phyloP scores from a whole-genome alignment of 2,888 invertebrate species.

The Agonum fuliginosum region DNA sequence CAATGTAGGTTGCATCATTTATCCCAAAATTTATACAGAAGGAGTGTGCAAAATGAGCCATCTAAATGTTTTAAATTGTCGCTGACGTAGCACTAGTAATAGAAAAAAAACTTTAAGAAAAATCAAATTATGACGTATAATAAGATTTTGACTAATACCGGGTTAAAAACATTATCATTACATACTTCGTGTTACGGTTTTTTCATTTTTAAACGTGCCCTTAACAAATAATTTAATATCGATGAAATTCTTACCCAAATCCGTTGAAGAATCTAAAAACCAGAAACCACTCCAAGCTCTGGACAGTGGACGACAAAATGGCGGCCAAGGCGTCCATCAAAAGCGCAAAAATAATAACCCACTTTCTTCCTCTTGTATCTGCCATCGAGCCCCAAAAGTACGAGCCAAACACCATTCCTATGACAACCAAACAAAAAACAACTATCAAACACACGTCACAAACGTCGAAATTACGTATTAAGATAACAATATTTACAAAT shows the following conservation, averaged over 20 bases:
- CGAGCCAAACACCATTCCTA: constrained; percentile 82
- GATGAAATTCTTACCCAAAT: constrained; percentile 72
- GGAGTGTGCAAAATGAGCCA: too few relatives aligned
- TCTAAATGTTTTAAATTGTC: too few relatives aligned
- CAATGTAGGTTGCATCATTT: too few relatives aligned
- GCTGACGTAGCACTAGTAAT: too few relatives aligned
- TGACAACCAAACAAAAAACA: constrained; percentile 23
- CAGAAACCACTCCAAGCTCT: constrained; percentile 76
- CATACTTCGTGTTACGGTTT: too few relatives aligned
- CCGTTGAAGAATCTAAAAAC: constrained; percentile 80
- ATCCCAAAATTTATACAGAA: too few relatives aligned
- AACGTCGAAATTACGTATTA: not conserved
- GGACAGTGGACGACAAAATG: constrained; percentile 76
- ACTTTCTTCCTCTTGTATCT: constrained; percentile 80
- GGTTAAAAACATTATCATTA: too few relatives aligned
- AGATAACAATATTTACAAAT: constrained; percentile 51
- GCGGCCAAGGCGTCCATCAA: constrained; percentile 77
- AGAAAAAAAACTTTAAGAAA: too few relatives aligned
- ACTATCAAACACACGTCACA: not conserved
- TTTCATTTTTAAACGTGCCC: too few relatives aligned
- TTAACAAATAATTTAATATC: not conserved
- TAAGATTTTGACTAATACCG: too few relatives aligned
- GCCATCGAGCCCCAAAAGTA: constrained; percentile 84
- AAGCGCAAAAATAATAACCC: constrained; percentile 79
- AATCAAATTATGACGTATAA: too few relatives aligned